Conservation (phyloP, 1,140 invertebrate genomes). For the Gonatopus flavifemur region DNA sequence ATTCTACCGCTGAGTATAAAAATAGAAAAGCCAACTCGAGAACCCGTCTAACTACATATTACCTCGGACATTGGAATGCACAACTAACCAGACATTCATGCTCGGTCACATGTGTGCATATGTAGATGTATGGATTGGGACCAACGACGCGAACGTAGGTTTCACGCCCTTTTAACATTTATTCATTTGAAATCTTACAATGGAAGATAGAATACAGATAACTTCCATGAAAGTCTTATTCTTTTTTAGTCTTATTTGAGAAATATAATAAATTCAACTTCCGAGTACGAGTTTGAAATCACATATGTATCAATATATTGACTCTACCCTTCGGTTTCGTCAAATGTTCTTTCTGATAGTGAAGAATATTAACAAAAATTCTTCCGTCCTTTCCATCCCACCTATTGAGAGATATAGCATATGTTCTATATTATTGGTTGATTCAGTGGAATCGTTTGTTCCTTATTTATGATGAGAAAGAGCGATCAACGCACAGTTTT, state of each 20-base stretch:
- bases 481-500: conserved; percentile 47
- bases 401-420: too few relatives aligned
- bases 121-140: conserved; percentile 13
- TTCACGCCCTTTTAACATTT: conserved; percentile 20
- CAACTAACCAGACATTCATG: conserved; percentile 2
- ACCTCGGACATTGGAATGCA: conserved; percentile 48
- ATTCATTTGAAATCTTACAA: conserved; percentile 3
- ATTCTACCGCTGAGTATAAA: conserved; percentile 29
- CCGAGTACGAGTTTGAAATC: too few relatives aligned
- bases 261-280: too few relatives aligned
- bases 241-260: too few relatives aligned
- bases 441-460: conserved; percentile 31
- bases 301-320: too few relatives aligned
- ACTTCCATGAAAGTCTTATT: too few relatives aligned
- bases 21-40: conserved; percentile 44
- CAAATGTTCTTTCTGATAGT: too few relatives aligned
- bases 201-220: conserved; percentile 1
- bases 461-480: conserved; percentile 39
- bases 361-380: too few relatives aligned
- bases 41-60: conserved; percentile 52
- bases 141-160: conserved; percentile 26
- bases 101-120: too few relatives aligned
- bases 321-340: too few relatives aligned
- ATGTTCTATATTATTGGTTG: conserved; percentile 19
- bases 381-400: too few relatives aligned